Base-by-base conservation (phyloP, 1,140 invertebrate genomes). In the Pogonomyrmex barbatus region DNA sequence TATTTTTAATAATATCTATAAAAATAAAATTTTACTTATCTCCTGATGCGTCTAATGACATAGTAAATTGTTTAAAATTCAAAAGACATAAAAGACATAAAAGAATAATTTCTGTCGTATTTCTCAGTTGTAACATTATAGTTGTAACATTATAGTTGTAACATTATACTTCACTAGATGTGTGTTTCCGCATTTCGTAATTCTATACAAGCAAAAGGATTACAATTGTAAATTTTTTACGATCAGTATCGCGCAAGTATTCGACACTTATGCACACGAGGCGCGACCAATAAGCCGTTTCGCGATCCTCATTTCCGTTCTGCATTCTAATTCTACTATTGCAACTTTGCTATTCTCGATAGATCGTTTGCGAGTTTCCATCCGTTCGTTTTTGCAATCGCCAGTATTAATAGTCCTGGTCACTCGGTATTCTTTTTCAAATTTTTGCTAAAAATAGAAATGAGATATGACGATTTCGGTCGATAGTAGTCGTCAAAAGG, bases 251-350 rank as follows among this genome's bases (percentile, higher is more conserved):
- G 70, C 71, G 63, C 71, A n/a, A 68, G 36, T 50, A 65, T 30
- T 52, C 24, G 10, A 9, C n/a, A 14, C 33, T 42, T 52, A 24
- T 17, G 17, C 47, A n/a, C 4, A 56, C 56, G 50, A 47, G 65
- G 24, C 39, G 39, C 56, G n/a, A 76, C 39, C 52, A 60, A 76
- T 75, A 58, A 68, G 68, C 33, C 30, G 60, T 65, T 65, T 45
- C 82, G 24, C 36, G 73, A 50, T 81, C 54, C 36, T 60, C 70
- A n/a, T 82, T 88, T 89, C 87, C 83, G 87, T 82, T 88, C 83
- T 70, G 45, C 47, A 54, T 89, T 75, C 88, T 50, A 88, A 88
- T 86, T 85, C 75, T 65, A 77, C 58, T 81, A 42, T 75, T 12
- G 39, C 33, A 36, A 54, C 47, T 68, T 6, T 54, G 36, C 45